Conservation (phyloP, 2,888 invertebrate genomes). For the Drosophila kokeensis region DNA sequence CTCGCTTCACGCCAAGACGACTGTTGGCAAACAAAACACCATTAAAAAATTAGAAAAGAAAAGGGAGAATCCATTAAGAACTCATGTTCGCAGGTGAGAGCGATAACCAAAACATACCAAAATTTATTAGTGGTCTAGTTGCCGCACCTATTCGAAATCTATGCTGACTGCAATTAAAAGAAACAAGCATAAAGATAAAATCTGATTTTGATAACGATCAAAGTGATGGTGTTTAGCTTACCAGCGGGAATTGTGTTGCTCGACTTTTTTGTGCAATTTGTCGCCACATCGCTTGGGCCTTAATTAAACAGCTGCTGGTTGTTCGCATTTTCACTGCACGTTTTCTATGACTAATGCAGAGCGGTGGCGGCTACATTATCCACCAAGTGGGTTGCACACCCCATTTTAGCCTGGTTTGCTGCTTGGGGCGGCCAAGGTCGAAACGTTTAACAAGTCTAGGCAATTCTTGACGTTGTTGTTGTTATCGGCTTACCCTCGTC, state of each 20-base stretch:
- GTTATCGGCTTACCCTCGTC: constrained; percentile 29
- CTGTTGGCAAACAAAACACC: background rate
- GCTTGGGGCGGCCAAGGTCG: constrained; percentile 46
- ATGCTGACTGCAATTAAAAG: constrained; percentile 24
- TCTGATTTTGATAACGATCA: background rate
- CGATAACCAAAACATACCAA: constrained; percentile 32
- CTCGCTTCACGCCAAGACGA: constrained; percentile 14
- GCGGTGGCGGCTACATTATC: constrained; percentile 15
- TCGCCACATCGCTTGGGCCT: constrained; percentile 42
- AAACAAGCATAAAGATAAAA: background rate
- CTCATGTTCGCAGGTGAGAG: background rate
- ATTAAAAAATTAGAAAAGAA: background rate
- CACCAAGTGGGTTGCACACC: constrained; percentile 31
- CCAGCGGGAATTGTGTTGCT: constrained; percentile 31
- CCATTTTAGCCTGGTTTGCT: constrained; percentile 20
- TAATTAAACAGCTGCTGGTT: constrained; percentile 35
- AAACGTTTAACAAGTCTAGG: constrained; percentile 64
- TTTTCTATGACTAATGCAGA: constrained; percentile 63
- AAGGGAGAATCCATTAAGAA: background rate
- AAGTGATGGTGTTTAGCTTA: constrained; percentile 10
- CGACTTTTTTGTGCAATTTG: constrained; percentile 46
- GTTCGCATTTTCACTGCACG: constrained; percentile 33
- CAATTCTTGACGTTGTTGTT: constrained; percentile 25
- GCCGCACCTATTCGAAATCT: background rate
- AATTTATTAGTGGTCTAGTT: background rate